These are phyloP conservation scores for Henricia sp. DNA, from an alignment of 53 echinoderm and acorn worm genomes.

Conservation along the genomic window DNA sequence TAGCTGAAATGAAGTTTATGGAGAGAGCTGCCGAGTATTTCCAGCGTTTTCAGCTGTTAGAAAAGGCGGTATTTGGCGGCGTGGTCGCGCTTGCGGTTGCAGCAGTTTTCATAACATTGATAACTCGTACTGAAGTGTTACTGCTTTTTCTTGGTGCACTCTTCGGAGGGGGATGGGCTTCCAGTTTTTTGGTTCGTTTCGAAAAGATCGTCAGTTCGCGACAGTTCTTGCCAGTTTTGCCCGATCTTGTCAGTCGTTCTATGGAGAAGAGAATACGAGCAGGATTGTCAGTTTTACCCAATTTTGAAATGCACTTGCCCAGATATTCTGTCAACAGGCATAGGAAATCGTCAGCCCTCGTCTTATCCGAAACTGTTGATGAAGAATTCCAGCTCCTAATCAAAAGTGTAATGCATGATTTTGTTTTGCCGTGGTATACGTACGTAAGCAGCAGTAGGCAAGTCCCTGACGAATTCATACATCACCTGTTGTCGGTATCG, in stretches of 20 bases:
- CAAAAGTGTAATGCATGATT: conserved; percentile 76
- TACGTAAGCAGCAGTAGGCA: conserved; percentile 69
- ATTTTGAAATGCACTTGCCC: background rate
- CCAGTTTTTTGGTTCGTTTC: background rate
- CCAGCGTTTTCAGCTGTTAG: background rate
- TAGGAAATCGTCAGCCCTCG: background rate
- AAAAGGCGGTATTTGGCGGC: background rate
- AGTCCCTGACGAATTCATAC: conserved; percentile 47
- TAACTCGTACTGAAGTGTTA: background rate
- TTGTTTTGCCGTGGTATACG: conserved; percentile 84
- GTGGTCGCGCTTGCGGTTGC: background rate
- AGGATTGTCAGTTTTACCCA: conserved; percentile 16
- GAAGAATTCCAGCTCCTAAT: conserved; percentile 67
- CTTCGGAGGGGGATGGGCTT: conserved; percentile 33
- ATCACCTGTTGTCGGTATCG: conserved; percentile 1
- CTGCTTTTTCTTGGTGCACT: conserved; percentile 20
- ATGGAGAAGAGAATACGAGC: conserved; percentile 15
- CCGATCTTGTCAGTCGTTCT: conserved; percentile 15
- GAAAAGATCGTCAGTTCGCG: background rate
- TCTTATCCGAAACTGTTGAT: conserved; percentile 27
- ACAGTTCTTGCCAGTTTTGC: conserved; percentile 3
- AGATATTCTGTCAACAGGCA: conserved; percentile 3
- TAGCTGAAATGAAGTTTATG: conserved; percentile 41
- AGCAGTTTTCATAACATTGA: background rate
- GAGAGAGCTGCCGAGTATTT: conserved; percentile 9